A percentile compares a stretch with the other conserved stretches of the same genome.
These are phyloP conservation scores for Nomada flava DNA, from an alignment of 2,888 invertebrate genomes.

Conservation along the genomic window DNA sequence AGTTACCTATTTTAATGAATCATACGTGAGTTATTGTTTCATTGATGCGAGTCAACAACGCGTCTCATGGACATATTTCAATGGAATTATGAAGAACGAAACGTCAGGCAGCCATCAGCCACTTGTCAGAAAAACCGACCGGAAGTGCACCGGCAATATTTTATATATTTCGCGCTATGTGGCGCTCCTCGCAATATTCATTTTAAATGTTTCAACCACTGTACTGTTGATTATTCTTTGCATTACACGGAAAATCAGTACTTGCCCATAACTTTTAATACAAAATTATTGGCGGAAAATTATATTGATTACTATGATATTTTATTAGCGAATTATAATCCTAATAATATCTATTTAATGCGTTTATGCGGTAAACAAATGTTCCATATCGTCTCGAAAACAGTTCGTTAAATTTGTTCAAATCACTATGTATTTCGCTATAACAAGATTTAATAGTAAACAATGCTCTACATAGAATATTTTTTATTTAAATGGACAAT, in stretches of 20 bases:
- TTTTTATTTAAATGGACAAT: slow-evolving; percentile 5
- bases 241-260: not conserved
- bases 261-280: too few relatives aligned
- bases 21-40: slow-evolving; percentile 40
- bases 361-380: too few relatives aligned
- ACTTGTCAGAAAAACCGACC: slow-evolving; percentile 67
- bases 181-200: slow-evolving; percentile 34
- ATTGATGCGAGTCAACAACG: slow-evolving; percentile 30
- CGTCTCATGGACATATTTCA: slow-evolving; percentile 37
- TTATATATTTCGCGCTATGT: slow-evolving; percentile 12
- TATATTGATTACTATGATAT: not conserved
- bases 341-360: not conserved
- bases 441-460: slow-evolving; percentile 12
- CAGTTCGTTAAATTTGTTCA: not conserved
- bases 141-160: slow-evolving; percentile 45
- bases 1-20: slow-evolving; percentile 14
- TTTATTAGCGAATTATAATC: not conserved
- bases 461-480: slow-evolving; percentile 7
- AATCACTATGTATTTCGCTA: not conserved
- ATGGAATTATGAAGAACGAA: slow-evolving; percentile 56
- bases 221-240: not conserved
- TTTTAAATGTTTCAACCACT: not conserved
- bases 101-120: slow-evolving; percentile 67
- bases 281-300: not conserved
- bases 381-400: too few relatives aligned